phyloP scores from a whole-genome alignment of 2,888 invertebrate species.

The Charanyca ferruginea region DNA sequence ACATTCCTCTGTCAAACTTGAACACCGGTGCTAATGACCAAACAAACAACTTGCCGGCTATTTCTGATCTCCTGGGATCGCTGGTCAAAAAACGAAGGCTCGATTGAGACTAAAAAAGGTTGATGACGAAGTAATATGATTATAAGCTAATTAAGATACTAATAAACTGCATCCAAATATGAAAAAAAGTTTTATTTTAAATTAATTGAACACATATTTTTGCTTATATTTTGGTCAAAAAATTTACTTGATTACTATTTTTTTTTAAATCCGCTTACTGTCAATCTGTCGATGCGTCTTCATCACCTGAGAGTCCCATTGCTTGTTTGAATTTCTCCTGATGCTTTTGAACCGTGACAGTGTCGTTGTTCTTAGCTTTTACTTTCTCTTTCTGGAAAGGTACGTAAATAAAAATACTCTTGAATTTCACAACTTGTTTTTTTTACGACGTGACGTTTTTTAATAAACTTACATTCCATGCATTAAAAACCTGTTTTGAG shows the following conservation, averaged over 20 bases:
- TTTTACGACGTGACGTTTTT: slow-evolving; percentile 18
- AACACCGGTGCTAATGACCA: slow-evolving; percentile 93
- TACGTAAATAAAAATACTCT: slow-evolving; percentile 54
- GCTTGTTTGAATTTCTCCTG: slow-evolving; percentile 86
- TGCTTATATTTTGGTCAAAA: slow-evolving; percentile 63
- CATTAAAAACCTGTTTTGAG: slow-evolving; percentile 39
- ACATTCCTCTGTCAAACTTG: slow-evolving; percentile 84
- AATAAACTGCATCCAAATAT: slow-evolving; percentile 51
- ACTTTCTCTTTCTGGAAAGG: slow-evolving; percentile 84
- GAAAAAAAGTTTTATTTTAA: slow-evolving; percentile 68
- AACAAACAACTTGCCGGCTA: slow-evolving; percentile 94
- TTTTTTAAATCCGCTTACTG: slow-evolving; percentile 52
- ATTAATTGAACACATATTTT: slow-evolving; percentile 49
- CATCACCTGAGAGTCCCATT: slow-evolving; percentile 85
- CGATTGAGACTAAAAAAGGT: slow-evolving; percentile 86
- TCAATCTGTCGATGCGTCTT: slow-evolving; percentile 86
- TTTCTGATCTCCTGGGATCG: slow-evolving; percentile 95
- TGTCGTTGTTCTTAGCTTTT: slow-evolving; percentile 79
- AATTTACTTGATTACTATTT: slow-evolving; percentile 70
- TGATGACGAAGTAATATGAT: slow-evolving; percentile 14
- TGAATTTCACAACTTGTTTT: slow-evolving; percentile 25
- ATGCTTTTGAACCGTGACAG: slow-evolving; percentile 76
- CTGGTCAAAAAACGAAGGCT: slow-evolving; percentile 95
- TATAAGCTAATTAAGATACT: slow-evolving; percentile 43
- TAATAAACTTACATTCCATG: slow-evolving; percentile 54